Conservation (phyloP, 2,113 vertebrate species). For the Arothron firmamentum region DNA sequence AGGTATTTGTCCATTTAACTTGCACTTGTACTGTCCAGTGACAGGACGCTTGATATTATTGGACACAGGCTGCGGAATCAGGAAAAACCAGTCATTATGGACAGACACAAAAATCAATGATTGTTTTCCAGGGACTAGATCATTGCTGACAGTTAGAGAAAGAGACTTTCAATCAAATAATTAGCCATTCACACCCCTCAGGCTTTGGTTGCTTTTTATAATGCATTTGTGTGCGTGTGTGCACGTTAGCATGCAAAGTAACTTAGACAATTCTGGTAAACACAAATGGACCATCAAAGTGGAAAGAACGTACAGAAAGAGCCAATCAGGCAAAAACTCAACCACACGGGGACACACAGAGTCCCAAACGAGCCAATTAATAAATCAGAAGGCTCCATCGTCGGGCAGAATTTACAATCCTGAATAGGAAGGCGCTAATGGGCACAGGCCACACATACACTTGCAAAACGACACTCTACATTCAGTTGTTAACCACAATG, state of each 20-base stretch:
- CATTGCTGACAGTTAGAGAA: constrained; percentile 34
- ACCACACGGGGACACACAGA: constrained; percentile 39
- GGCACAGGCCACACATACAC: constrained; percentile 28
- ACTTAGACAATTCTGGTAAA: constrained; percentile 35
- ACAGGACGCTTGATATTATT: not conserved
- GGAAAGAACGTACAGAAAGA: constrained; percentile 16
- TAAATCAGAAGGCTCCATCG: constrained; percentile 67
- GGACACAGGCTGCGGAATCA: not conserved
- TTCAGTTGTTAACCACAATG: constrained; percentile 64
- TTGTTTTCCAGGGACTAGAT: constrained; percentile 25
- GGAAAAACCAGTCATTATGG: constrained; percentile 29
- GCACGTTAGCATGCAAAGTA: constrained; percentile 44
- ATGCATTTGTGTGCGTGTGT: constrained; percentile 8
- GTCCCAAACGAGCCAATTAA: constrained; percentile 68
- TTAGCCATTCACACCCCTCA: constrained; percentile 42
- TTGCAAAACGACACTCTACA: constrained; percentile 51
- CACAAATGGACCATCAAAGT: constrained; percentile 37
- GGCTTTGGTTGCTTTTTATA: constrained; percentile 24
- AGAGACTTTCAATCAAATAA: constrained; percentile 39
- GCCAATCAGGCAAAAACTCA: constrained; percentile 28
- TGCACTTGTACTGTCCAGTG: not conserved
- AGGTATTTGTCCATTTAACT: too few species aligned
- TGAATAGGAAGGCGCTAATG: constrained; percentile 55
- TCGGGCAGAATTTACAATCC: constrained; percentile 45
- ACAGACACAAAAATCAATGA: constrained; percentile 63